Evolutionary conservation across 1,140 invertebrate species (phyloP), one percentile per base, ranked within the genome.

Genomic region (Pomacea maculata): DNA sequence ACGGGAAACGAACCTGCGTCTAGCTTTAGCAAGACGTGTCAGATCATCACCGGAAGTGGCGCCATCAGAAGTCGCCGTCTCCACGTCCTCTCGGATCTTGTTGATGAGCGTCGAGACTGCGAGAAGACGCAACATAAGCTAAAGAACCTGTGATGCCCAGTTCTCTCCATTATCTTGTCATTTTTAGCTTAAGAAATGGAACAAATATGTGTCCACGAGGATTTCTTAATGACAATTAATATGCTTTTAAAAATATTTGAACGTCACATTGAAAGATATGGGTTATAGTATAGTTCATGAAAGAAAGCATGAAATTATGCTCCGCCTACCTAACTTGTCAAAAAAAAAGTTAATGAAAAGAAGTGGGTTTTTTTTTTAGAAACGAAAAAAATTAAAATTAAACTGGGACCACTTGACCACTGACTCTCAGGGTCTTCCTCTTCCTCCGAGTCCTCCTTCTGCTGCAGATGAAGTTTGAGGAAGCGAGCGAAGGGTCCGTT

Each of bases 401-500:
- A 25, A 25, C 25, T 14, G 55, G 57, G 57, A 17, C 5, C 57
- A 61, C 57, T 4, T 61, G 57, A 61, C 15, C 52, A 78, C 83
- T 82, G 84, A 88, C 87, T 83, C 70, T 89, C 88, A n/a, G 81
- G 81, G 80, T 86, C 83, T 19, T 86, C 83, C 19, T 85, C 81
- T 7, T 73, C 68, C 11, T 84, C 79, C 19, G 82, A 75, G n/a
- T 83, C 83, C 21, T 80, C 75, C 29, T 68, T 76, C 25, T 73
- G 57, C 45, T 82, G 84, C 8, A 85, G 68, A 75, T 84, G 80
- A 7, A 52, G 70, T 61, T 82, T 76, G 29, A 87, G 80, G 74
- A 86, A 87, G 73, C 85, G 80, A 21, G 87, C 87, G 88, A 92
- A 91, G 10, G 85, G 79, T 19, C 88, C 88, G 54, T 86, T 83